Percentiles rank a stretch among this genome's conserved stretches.
Evolutionary conservation across 1,140 invertebrate species (phyloP).

Genomic region (Musca vetustissima): DNA sequence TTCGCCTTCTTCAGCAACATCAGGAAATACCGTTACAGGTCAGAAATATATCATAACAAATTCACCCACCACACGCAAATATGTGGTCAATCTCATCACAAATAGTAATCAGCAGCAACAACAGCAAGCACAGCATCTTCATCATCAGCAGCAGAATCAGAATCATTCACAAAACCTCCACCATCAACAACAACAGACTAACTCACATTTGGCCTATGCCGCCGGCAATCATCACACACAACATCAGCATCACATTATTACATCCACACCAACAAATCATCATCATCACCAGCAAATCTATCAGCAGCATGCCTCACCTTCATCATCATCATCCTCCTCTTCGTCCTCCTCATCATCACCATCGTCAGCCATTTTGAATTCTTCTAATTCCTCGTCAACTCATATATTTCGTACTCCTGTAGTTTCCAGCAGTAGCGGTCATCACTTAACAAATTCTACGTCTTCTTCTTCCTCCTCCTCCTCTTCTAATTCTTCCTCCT

Average conservation of each 20-base stretch:
- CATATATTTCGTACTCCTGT: conserved; percentile 52
- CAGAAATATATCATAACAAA: conserved; percentile 21
- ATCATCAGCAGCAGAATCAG: conserved; percentile 14
- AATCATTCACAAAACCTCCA: too few relatives aligned
- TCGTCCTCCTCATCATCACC: conserved; percentile 7
- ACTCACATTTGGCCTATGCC: too few relatives aligned
- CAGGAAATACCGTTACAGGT: background rate
- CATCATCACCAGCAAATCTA: conserved; percentile 15
- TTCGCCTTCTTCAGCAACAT: conserved; percentile 10
- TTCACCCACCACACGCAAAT: conserved; percentile 44
- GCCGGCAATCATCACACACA: conserved; percentile 37
- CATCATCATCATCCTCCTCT: conserved; percentile 17
- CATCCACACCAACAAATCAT: conserved; percentile 22
- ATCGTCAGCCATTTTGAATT: conserved; percentile 10
- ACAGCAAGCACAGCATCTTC: background rate
- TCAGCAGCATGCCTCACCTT: conserved; percentile 15
- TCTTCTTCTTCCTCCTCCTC: conserved; percentile 27
- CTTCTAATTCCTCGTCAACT: conserved; percentile 35
- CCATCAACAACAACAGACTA: conserved; percentile 36
- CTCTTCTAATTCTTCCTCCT: conserved; percentile 16
- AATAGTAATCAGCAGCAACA: conserved; percentile 9
- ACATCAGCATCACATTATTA: conserved; percentile 14
- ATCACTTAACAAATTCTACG: background rate
- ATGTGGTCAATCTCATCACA: conserved; percentile 48
- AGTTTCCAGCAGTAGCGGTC: conserved; percentile 47